Base-by-base conservation (phyloP, 37 sponge, comb jelly and placozoan genomes). In the Mnemiopsis leidyi region DNA sequence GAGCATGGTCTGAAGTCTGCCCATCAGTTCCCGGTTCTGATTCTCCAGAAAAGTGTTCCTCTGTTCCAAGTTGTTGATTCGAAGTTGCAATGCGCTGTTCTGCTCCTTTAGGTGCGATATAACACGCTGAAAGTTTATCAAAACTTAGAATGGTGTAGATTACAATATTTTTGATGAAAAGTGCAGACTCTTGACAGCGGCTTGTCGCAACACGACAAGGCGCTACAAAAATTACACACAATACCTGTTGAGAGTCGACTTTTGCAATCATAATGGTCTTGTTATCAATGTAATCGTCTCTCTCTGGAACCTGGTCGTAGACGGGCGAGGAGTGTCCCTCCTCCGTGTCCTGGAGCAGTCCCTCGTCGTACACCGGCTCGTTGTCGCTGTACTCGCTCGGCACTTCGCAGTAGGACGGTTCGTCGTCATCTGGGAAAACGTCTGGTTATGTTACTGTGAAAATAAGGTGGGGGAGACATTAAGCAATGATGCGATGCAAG, bases 321-420 rank as follows among this genome's bases (percentile, higher is more conserved):
- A 93, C 94, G 33, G 90, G 90, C 0, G 90, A 85, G 90, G 36
- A 85, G 90, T 85, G 90, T 85, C 90, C 90, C 25, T 71, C 30
- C 75, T 71, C 75, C 75, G 25, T 28, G 35, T 77, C 79, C 79
- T 77, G 79, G 1, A 77, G 79, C 2, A 77, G 79, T 0, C 79
- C 79, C 79, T 77, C 79, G 36, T 77, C 79, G 36, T 77, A 77
- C 20, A 77, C 79, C 1, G 79, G 79, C 18, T 77, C 79, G 33
- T 77, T 77, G 40, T 85, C 90, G 26, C 90, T 85, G 29, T 85
- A 40, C 61, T 85, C 90, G 29, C 90, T 85, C 24, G 90, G 90
- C 18, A 85, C 90, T 25, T 85, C 90, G 23, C 90, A 85, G 30
- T 85, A 85, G 16, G 90, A 85, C 26, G 90, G 90, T 61, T 85